A percentile compares a stretch with the other conserved stretches of the same genome.
These are phyloP conservation scores for Pharmacophagus antenor DNA, from an alignment of 2,888 invertebrate species.

Conservation along the genomic window DNA sequence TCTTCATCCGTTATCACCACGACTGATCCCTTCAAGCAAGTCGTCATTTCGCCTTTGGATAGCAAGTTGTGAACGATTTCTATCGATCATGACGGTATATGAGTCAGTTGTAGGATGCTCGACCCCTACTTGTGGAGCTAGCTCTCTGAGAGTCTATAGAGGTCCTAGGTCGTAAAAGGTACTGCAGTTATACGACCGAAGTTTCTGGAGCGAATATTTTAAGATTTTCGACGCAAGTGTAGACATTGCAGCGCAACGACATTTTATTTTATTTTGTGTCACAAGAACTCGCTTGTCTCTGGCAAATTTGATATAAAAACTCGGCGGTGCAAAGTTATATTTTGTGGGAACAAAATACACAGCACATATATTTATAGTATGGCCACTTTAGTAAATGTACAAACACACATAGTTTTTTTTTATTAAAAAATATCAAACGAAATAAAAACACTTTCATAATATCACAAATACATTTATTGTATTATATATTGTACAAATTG, in stretches of 20 bases:
- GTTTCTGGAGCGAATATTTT: no score
- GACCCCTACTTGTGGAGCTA: background rate
- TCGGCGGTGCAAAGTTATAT: no score
- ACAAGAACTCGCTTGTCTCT: no score
- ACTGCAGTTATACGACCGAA: background rate
- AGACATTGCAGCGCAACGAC: no score
- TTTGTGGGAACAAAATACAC: no score
- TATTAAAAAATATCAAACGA: no score
- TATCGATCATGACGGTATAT: background rate
- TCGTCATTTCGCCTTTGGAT: constrained; percentile 4
- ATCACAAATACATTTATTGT: constrained; percentile 78
- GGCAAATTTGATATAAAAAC: no score
- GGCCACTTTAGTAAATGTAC: no score
- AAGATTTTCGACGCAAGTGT: no score
- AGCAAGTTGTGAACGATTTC: background rate
- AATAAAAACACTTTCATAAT: constrained; percentile 44
- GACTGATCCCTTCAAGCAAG: constrained; percentile 36
- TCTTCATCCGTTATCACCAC: constrained; percentile 52
- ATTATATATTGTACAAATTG: constrained; percentile 72
- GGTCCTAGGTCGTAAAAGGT: background rate
- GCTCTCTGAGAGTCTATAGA: background rate
- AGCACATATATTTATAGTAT: no score
- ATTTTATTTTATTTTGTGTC: no score
- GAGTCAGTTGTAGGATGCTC: background rate
- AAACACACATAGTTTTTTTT: no score